These are phyloP conservation scores for Acropternis orthonyx DNA, from an alignment of 2,797 vertebrate species.

Conservation along the genomic window DNA sequence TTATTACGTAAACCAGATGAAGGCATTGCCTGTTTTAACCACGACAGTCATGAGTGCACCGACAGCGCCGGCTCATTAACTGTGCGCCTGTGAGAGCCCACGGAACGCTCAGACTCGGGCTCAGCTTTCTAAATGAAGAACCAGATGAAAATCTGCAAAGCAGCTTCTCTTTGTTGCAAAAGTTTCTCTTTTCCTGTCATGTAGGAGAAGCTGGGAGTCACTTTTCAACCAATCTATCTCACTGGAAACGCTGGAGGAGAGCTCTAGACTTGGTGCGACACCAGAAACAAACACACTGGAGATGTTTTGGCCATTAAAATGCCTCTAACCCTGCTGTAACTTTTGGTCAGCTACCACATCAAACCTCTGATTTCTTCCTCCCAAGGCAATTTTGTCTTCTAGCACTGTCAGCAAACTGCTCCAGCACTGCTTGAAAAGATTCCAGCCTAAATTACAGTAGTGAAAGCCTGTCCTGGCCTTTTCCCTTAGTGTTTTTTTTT, in stretches of 20 bases:
- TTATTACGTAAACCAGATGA: constrained; percentile 30
- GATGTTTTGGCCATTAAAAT: neutral
- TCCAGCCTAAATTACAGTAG: constrained; percentile 46
- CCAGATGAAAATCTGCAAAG: constrained; percentile 35
- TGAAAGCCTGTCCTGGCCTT: constrained; percentile 16
- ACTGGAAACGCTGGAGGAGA: constrained; percentile 18
- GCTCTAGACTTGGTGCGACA: neutral
- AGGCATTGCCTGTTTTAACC: constrained; percentile 36
- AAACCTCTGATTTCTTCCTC: constrained; percentile 20
- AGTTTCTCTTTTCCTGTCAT: constrained; percentile 14
- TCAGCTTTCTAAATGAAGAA: constrained; percentile 10
- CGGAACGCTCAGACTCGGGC: neutral
- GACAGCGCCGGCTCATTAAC: neutral
- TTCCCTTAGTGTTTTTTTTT: neutral
- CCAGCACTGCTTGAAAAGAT: neutral
- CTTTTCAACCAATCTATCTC: constrained; percentile 36
- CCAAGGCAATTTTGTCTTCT: neutral
- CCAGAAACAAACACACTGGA: neutral
- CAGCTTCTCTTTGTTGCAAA: neutral
- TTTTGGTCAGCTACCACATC: neutral
- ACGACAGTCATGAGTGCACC: neutral
- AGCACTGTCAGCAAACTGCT: constrained; percentile 14
- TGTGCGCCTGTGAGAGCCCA: constrained; percentile 41
- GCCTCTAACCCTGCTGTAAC: neutral
- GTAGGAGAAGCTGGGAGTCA: constrained; percentile 10